Conservation (phyloP, 2,113 vertebrate genomes). For the Syrrhaptes paradoxus region DNA sequence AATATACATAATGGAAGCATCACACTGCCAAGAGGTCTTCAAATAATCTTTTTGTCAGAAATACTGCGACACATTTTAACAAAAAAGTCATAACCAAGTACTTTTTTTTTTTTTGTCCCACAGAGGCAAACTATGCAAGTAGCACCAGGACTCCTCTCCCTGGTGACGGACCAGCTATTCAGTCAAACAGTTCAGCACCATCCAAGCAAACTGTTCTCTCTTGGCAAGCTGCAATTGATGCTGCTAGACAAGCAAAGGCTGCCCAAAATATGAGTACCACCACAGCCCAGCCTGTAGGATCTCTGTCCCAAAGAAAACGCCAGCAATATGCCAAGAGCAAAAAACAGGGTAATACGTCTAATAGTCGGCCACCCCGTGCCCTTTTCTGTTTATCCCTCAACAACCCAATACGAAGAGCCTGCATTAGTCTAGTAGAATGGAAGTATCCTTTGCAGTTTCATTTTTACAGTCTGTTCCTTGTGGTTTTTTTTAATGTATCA, state of each 20-base stretch:
- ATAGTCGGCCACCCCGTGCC: conserved; percentile 92
- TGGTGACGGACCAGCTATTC: conserved; percentile 91
- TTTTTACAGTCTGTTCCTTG: not conserved
- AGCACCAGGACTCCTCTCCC: conserved; percentile 88
- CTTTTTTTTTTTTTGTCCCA: conserved; percentile 37
- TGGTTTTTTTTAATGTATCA: not conserved
- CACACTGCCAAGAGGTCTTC: not conserved
- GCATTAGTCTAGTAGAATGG: conserved; percentile 99
- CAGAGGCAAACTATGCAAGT: conserved; percentile 98
- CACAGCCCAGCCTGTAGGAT: conserved; percentile 88
- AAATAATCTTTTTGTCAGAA: not conserved
- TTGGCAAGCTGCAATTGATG: conserved; percentile 96
- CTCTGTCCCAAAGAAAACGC: conserved; percentile 98
- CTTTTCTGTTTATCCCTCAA: conserved; percentile 98
- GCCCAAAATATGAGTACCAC: conserved; percentile 93
- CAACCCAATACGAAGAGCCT: conserved; percentile 98
- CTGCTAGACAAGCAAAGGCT: conserved; percentile 95
- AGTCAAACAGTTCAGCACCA: conserved; percentile 84
- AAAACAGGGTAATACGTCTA: conserved; percentile 95
- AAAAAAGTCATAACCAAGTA: not conserved
- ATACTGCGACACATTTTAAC: not conserved
- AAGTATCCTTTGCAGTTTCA: conserved; percentile 91
- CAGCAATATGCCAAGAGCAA: conserved; percentile 99
- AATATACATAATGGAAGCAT: not conserved
- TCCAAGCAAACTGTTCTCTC: conserved; percentile 87